A percentile compares a stretch with the other conserved stretches of the same genome.
phyloP scores from a whole-genome alignment of 2,888 invertebrate genomes.

The Ptycholaimellus sp. region DNA sequence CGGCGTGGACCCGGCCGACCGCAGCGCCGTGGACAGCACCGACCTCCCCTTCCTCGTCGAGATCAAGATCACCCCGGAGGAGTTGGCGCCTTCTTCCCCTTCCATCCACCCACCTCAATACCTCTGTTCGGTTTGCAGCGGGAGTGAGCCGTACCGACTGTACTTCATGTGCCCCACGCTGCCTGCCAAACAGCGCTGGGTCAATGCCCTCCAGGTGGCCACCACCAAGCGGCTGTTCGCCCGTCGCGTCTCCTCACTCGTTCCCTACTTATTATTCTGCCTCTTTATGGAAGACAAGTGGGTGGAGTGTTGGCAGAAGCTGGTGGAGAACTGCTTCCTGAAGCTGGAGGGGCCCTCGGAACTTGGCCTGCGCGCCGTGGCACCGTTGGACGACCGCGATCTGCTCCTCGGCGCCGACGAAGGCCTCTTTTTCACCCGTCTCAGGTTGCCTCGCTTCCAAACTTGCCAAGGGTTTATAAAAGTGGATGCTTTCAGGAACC shows the following conservation, averaged over 20 bases:
- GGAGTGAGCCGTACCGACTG: conserved; percentile 1
- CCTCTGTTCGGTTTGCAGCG: conserved; percentile 1
- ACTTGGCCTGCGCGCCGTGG: neutral
- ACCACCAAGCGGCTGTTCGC: conserved; percentile 9
- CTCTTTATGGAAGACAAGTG: no score
- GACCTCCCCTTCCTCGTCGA: conserved; percentile 12
- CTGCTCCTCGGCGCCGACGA: conserved; percentile 7
- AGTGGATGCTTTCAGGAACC: no score
- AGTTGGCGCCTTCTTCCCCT: neutral
- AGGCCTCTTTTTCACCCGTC: conserved; percentile 16
- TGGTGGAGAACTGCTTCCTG: neutral
- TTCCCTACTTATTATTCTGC: no score
- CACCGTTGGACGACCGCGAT: no score
- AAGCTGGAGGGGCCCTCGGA: conserved; percentile 1
- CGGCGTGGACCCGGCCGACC: conserved; percentile 1
- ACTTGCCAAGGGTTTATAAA: no score
- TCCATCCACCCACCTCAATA: conserved; percentile 7
- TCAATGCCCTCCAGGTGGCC: conserved; percentile 10
- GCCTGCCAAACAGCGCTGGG: conserved; percentile 12
- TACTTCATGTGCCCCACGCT: conserved; percentile 10
- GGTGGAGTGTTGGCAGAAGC: no score
- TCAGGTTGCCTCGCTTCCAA: conserved; percentile 10
- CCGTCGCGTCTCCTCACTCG: conserved; percentile 7
- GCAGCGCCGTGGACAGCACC: neutral
- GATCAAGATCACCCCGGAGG: conserved; percentile 11